A percentile compares a stretch with the other conserved stretches of the same genome.
phyloP scores from a whole-genome alignment of 1,140 invertebrate genomes.

The Meloidogyne floridensis region DNA sequence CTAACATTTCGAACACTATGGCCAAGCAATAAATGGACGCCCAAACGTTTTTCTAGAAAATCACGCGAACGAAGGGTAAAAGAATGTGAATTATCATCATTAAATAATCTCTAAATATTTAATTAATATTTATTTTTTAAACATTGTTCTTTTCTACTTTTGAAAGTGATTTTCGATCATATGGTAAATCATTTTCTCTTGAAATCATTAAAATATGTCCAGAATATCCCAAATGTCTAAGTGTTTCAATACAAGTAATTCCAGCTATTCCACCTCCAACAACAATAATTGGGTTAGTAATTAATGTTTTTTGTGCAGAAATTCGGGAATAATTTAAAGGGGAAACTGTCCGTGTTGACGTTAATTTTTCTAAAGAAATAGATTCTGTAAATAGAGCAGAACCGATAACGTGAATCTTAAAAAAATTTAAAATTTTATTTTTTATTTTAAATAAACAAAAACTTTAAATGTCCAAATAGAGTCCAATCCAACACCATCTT shows the following conservation, averaged over 20 bases:
- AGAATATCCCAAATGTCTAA: conserved; percentile 13
- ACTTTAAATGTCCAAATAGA: conserved; percentile 2
- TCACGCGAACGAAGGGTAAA: conserved; percentile 14
- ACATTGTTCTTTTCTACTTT: neutral
- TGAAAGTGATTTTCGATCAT: conserved; percentile 19
- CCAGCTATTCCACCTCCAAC: conserved; percentile 24
- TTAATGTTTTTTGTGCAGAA: neutral
- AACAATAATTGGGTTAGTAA: conserved; percentile 1
- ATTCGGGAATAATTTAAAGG: neutral
- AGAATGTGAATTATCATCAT: neutral
- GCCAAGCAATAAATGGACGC: neutral
- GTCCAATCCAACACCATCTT: conserved; percentile 10
- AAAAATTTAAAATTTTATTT: neutral
- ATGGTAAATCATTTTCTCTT: conserved; percentile 12
- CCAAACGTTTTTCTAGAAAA: conserved; percentile 12
- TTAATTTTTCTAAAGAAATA: conserved; percentile 1
- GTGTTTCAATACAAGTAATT: conserved; percentile 23
- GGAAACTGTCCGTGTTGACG: neutral
- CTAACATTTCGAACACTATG: conserved; percentile 4
- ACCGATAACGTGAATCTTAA: neutral
- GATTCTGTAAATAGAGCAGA: conserved; percentile 13
- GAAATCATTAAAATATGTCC: conserved; percentile 17
- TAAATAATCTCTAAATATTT: conserved; percentile 21
- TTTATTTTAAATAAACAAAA: neutral
- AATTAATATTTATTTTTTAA: neutral